Base-by-base conservation (phyloP, 2,113 vertebrate genomes). In the Notarius quadriscutis region DNA sequence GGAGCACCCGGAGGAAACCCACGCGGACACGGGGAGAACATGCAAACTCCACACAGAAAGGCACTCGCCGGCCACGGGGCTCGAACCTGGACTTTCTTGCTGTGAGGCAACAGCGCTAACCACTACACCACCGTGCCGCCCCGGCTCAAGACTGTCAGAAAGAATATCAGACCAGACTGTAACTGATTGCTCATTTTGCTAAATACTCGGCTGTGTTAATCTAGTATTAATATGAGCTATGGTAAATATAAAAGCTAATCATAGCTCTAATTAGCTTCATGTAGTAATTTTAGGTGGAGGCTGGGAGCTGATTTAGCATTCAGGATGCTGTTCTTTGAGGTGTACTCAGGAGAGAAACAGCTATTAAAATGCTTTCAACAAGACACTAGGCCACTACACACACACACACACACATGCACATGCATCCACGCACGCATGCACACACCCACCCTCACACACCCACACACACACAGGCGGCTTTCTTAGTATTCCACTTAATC, bases 401-500 rank as follows among this genome's bases (percentile, higher is more conserved):
- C 20, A 83, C 79, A 79, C 71, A 87, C 9, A 75, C 84, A 84
- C 25, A 88, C 69, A 84, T 30, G 69, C 77, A 87, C 77, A 86
- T 27, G 41, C 41, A 41, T 41, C 41, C 41, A 72, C 34, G 48
- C 87, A 84, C 22, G 57, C 53, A 41, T 4, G 41, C 41, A 41
- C 4, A 3, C 86, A 83, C 20, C 80, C 80, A 79, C 71, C 86
- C 9, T 67, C 84, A 84, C 25, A 88, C 77, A 84, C 50, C 77
- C 77, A 87, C 77, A 86, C 60, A 48, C 79, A 60, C 7, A 83
- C 51, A 83, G 57, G 51, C 30, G 74, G 65, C 85, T 81, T 58
- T 77, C 55, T 81, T 69, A 58, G 83, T 60, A 83, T 86, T 87
- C 72, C 71, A 69, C 85, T 83, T 90, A 87, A 90, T 87, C 86